A percentile compares a stretch with the other conserved stretches of the same genome.
phyloP scores from a whole-genome alignment of 2,113 vertebrate genomes.

The Centrocercus urophasianus region DNA sequence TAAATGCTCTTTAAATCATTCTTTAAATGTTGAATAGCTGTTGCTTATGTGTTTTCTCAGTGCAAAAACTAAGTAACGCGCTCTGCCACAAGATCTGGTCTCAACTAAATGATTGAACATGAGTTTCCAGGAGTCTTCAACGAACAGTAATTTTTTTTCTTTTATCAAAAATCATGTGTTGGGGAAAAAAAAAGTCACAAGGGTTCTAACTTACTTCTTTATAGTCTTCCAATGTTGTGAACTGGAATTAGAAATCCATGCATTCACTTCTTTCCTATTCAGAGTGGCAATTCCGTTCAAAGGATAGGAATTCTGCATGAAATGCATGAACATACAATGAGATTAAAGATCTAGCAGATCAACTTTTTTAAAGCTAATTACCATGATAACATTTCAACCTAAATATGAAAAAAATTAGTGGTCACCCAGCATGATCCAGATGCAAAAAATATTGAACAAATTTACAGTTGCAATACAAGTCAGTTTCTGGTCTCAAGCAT shows the following conservation, averaged over 20 bases:
- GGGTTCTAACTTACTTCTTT: conserved; percentile 35
- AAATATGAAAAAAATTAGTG: background rate
- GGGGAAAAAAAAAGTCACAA: background rate
- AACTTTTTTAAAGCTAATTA: background rate
- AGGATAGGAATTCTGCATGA: conserved; percentile 4
- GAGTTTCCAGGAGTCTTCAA: background rate
- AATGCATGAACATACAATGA: background rate
- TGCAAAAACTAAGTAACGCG: background rate
- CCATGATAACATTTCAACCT: background rate
- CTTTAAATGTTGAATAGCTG: background rate
- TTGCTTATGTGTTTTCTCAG: background rate
- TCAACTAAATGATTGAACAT: background rate
- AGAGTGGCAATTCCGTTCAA: conserved; percentile 38
- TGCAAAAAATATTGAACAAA: background rate
- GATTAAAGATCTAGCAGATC: background rate
- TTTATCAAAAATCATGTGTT: background rate
- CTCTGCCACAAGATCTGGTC: background rate
- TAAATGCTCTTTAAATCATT: background rate
- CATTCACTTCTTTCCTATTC: background rate
- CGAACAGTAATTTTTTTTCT: background rate
- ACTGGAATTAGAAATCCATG: conserved; percentile 41
- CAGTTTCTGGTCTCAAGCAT: background rate
- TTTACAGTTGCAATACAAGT: background rate
- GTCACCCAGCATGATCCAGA: background rate
- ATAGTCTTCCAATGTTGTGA: rapidly evolving